A percentile compares a stretch with the other conserved stretches of the same genome.
Evolutionary conservation across 2,888 invertebrate genomes (phyloP).

Genomic region (Sturmia bella): DNA sequence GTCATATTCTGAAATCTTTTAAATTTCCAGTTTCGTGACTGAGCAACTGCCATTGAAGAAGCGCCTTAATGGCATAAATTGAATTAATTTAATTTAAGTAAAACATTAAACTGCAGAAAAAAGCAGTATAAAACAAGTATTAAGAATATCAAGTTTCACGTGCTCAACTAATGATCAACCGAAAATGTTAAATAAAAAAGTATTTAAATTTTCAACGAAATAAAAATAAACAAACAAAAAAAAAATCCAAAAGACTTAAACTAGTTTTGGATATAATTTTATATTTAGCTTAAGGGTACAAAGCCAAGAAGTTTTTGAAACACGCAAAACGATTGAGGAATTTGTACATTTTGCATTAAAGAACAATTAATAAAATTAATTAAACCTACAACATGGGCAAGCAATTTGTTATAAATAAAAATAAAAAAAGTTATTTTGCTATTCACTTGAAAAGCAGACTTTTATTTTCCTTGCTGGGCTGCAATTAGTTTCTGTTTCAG

Average conservation of each 20-base stretch:
- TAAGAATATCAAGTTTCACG: conserved; percentile 59
- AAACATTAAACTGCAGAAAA: conserved; percentile 28
- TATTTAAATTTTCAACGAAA: conserved; percentile 9
- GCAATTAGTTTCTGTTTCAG: too few relatives aligned
- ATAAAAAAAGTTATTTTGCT: too few relatives aligned
- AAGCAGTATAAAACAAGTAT: conserved; percentile 58
- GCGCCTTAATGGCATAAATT: conserved; percentile 33
- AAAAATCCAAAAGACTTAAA: conserved; percentile 13
- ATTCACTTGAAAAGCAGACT: too few relatives aligned
- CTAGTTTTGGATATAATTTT: conserved; percentile 35
- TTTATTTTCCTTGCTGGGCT: too few relatives aligned
- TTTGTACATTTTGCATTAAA: too few relatives aligned
- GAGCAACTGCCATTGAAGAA: conserved; percentile 46
- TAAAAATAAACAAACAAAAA: neutral
- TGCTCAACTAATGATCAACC: conserved; percentile 43
- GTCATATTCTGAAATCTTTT: neutral
- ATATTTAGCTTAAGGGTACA: conserved; percentile 11
- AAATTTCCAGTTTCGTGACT: conserved; percentile 61
- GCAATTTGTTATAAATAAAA: too few relatives aligned
- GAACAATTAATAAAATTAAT: too few relatives aligned
- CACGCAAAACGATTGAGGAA: neutral
- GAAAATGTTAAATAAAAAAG: conserved; percentile 11
- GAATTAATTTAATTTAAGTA: conserved; percentile 36
- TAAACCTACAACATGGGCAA: too few relatives aligned
- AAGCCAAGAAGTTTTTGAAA: conserved; percentile 6